These are phyloP conservation scores for Conistra vaccinii DNA, from an alignment of 2,888 invertebrate genomes.

Conservation along the genomic window DNA sequence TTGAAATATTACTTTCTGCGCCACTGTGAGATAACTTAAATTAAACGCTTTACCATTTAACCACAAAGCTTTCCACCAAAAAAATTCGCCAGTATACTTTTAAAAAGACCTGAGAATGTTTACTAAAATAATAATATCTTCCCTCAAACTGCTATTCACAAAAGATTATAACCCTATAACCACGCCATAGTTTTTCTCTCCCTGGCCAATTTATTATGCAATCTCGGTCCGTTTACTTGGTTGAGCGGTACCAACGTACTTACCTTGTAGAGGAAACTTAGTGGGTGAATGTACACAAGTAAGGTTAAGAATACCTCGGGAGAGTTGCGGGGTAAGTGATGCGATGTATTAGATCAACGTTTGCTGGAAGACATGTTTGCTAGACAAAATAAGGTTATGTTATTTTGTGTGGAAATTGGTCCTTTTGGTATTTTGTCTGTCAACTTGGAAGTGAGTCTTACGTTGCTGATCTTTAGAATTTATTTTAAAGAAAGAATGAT, in stretches of 20 bases:
- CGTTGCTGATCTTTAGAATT: background rate
- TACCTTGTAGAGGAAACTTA: conserved; percentile 47
- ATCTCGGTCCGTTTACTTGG: conserved; percentile 53
- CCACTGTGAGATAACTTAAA: no score
- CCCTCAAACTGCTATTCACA: conserved; percentile 19
- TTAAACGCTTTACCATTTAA: no score
- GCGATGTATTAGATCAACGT: conserved; percentile 55
- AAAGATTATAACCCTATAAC: conserved; percentile 39
- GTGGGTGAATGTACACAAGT: conserved; percentile 34
- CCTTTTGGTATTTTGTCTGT: background rate
- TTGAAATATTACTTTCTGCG: no score
- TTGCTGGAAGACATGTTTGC: conserved; percentile 26
- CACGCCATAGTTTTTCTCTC: conserved; percentile 35
- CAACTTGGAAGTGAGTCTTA: background rate
- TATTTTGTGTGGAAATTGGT: conserved; percentile 4
- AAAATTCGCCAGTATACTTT: background rate
- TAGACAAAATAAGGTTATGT: conserved; percentile 16
- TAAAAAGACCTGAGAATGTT: background rate
- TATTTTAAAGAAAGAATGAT: background rate
- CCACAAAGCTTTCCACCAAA: background rate
- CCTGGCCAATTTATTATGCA: conserved; percentile 59
- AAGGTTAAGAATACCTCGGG: conserved; percentile 35
- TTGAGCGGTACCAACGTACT: conserved; percentile 41
- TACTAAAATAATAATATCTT: background rate
- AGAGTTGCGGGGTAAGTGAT: conserved; percentile 45